Base-by-base conservation (phyloP, 2,888 invertebrate genomes). In the Adelognathus sp. region DNA sequence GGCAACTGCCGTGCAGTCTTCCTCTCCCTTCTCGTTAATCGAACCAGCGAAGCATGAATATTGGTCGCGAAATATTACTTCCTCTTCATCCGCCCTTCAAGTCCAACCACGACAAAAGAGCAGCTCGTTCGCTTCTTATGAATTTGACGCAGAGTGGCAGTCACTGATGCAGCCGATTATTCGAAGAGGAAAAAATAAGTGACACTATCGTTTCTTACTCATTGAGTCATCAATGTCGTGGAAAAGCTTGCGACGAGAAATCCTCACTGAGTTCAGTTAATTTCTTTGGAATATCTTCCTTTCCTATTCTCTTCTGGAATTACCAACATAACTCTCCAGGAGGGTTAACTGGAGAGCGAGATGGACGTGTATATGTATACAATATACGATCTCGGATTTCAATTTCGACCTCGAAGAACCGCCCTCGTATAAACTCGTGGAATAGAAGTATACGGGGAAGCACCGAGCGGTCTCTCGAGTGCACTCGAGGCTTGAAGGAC, bases 331-430 rank as follows among this genome's bases (percentile, higher is more conserved):
- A 76, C 58, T 73, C 50, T 39, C 27, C 31, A 58, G 27, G 54
- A 67, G 64, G 64, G 73, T 70, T 24, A 61, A 50, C 14, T 63
- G 44, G 61, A 63, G 71, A 69, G 58, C 46, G 60, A 71, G 71
- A 70, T 63, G 64, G 29, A 54, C 16, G 86, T 81, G 3, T 46
- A 9, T 46, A 21, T 82, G n/a, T n/a, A n/a, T n/a, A n/a, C n/a
- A n/a, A n/a, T n/a, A n/a, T n/a, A n/a, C n/a, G n/a, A 86, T 87
- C 89, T 89, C 86, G 84, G 88, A 89, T 89, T 89, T 89, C 89
- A 89, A 89, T 89, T 89, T 88, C 80, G 56, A 76, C 81, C 70
- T 64, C 78, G 64, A 80, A 80, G 78, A 81, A 80, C 76, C n/a
- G 77, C 73, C 76, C 82, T 75, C 69, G n/a, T n/a, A n/a, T n/a